Evolutionary conservation across 2,113 vertebrate genomes (phyloP), one percentile per base, ranked within the genome.

Genomic region (Pipra filicauda): DNA sequence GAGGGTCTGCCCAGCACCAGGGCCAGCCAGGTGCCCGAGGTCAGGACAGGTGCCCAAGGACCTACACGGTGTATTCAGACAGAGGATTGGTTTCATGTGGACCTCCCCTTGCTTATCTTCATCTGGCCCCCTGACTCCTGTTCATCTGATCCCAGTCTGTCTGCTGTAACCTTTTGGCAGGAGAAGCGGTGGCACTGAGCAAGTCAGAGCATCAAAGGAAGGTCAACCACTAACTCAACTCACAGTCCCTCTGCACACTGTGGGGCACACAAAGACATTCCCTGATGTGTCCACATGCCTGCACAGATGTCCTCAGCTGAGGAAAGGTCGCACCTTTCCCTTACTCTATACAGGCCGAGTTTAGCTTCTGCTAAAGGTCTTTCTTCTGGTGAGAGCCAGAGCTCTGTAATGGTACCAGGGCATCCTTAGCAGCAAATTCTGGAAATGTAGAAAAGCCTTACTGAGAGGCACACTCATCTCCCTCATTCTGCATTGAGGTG

Each of bases 11-110:
- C 8, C 46, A 31, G 14, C 1, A 0, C 4, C 0, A 1, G 33
- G 28, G 54, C 52, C 51, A 44, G 58, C 21, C 26, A 17, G 35
- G 39, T 2, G 3, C 46, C 31, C 2, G 3, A 73, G 67, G 48
- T 69, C 2, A 0, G 39, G 44, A 13, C 44, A 55, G 39, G 30
- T 33, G 31, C 28, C 21, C 27, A 8, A 27, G 5, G 10, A 12
- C 61, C 15, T 28, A 24, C 21, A 14, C 24, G 0, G 0, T 55
- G 13, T 5, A 1, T 39, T 75, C 44, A 44, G 41, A 23, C 15
- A 65, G 26, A 70, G 31, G 51, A 19, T 3, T 64, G 52, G 26
- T 79, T 75, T 79, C 58, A 27, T 13, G 27, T 1, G 3, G 12
- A 46, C 7, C 20, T 87, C 18, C 33, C 8, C 12, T 59, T 37